A percentile compares a stretch with the other conserved stretches of the same genome.
Evolutionary conservation across 2,888 invertebrate species (phyloP).

Genomic region (Cosmorhoe ocellata): DNA sequence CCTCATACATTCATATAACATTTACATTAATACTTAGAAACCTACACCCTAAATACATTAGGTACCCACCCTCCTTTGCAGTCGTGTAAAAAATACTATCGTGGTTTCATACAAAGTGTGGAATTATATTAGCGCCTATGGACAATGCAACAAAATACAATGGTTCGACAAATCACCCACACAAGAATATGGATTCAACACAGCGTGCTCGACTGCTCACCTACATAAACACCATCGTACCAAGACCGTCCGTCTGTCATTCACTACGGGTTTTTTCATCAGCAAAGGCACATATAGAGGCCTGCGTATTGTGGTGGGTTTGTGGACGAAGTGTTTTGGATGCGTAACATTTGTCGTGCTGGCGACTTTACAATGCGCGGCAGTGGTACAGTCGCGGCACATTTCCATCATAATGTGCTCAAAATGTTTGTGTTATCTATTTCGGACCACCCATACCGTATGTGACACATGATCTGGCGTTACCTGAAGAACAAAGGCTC

Average conservation of each 20-base stretch:
- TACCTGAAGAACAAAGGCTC: conserved; percentile 71
- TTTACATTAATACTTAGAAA: no score
- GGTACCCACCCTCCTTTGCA: no score
- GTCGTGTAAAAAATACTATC: no score
- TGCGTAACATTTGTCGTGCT: conserved; percentile 68
- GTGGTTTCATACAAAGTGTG: no score
- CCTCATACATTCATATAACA: no score
- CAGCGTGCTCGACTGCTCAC: conserved; percentile 51
- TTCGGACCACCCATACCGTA: conserved; percentile 71
- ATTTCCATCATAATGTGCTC: conserved; percentile 79
- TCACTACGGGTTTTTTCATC: background rate
- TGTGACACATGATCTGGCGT: conserved; percentile 69
- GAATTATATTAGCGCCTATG: conserved; percentile 29
- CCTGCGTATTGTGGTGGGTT: conserved; percentile 22
- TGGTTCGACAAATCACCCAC: conserved; percentile 40
- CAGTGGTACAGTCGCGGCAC: conserved; percentile 56
- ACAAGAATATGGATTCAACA: conserved; percentile 56
- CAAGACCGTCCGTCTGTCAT: conserved; percentile 33
- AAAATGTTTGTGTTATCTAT: conserved; percentile 75
- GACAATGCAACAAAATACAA: conserved; percentile 42
- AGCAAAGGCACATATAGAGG: conserved; percentile 9
- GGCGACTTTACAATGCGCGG: conserved; percentile 59
- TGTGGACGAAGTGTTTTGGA: conserved; percentile 16
- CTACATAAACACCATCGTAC: conserved; percentile 43
- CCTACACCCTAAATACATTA: no score